Percentiles rank a stretch among this genome's conserved stretches.
phyloP scores from a whole-genome alignment of 2,113 vertebrate species.

The Burhinus oedicnemus region DNA sequence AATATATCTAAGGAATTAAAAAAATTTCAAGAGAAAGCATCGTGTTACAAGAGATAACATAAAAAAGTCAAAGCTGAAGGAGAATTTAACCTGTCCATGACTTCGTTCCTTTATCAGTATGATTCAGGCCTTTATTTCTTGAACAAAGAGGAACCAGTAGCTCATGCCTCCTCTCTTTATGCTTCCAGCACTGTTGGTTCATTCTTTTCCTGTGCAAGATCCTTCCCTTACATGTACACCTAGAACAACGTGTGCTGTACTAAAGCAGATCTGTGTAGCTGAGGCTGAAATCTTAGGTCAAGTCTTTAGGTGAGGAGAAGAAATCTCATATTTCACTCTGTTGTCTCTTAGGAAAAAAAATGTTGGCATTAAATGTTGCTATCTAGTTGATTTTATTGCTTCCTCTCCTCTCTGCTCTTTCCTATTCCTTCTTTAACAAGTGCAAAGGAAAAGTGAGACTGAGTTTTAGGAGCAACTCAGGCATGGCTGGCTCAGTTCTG shows the following conservation, averaged over 20 bases:
- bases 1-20: not conserved
- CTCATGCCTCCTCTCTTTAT: not conserved
- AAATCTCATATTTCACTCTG: not conserved
- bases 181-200: not conserved
- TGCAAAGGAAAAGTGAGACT: not conserved
- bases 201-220: not conserved
- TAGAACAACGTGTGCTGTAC: not conserved
- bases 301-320: not conserved
- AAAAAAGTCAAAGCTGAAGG: not conserved
- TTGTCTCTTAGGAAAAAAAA: not conserved
- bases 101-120: not conserved
- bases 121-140: not conserved
- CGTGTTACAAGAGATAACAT: not conserved
- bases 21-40: not conserved
- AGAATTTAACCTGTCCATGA: not conserved
- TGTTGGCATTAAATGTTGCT: not conserved
- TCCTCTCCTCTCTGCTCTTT: not conserved
- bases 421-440: not conserved
- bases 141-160: not conserved
- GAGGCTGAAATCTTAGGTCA: not conserved
- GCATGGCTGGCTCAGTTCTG: not conserved
- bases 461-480: not conserved
- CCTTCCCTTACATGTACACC: not conserved
- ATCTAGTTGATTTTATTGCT: not conserved
- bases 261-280: not conserved